Base-by-base conservation (phyloP, 2,113 vertebrate species). In the Fregetta grallaria region DNA sequence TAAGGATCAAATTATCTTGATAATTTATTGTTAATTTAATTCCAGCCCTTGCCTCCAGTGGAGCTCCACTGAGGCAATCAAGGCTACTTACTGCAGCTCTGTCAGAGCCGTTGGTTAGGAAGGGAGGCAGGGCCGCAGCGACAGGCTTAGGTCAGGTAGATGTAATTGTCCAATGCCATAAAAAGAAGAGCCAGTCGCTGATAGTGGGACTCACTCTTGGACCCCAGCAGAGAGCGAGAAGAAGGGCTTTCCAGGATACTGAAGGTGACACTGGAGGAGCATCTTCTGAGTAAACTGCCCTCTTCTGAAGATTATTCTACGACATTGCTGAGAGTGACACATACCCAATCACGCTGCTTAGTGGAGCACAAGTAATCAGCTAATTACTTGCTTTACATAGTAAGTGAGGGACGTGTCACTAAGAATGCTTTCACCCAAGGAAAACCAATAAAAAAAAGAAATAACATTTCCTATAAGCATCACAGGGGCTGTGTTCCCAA, bases 321-420 rank as follows among this genome's bases (percentile, higher is more conserved):
- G 61, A 3, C 17, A 1, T 0, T 77, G 73, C 19, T 4, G 2
- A 26, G 66, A 81, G 27, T 50, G 83, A 66, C 47, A 94, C 20
- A 44, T 10, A 76, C 14, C 71, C 79, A 65, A 49, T 76, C 85
- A 53, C 0, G 3, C 16, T 10, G 5, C 56, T 25, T 59, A 95
- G 59, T 38, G 32, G 27, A 92, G 44, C 67, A 20, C 61, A 47
- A 56, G 76, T 34, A 92, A 95, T 92, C 82, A 88, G 63, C 40
- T 91, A 88, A 92, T 96, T 80, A 91, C 15, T 59, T 81, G 50
- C 15, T 96, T 87, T 83, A 61, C 90, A 79, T 90, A 93, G 66
- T 14, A 71, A 94, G 67, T 2, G 14, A 88, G 29, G 67, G 53
- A 80, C 0, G 0, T 74, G 75, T 58, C 56, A 79, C 77, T 65